Base-by-base conservation (phyloP, 2,797 vertebrate genomes). In the Ptychobarbus kaznakovi region DNA sequence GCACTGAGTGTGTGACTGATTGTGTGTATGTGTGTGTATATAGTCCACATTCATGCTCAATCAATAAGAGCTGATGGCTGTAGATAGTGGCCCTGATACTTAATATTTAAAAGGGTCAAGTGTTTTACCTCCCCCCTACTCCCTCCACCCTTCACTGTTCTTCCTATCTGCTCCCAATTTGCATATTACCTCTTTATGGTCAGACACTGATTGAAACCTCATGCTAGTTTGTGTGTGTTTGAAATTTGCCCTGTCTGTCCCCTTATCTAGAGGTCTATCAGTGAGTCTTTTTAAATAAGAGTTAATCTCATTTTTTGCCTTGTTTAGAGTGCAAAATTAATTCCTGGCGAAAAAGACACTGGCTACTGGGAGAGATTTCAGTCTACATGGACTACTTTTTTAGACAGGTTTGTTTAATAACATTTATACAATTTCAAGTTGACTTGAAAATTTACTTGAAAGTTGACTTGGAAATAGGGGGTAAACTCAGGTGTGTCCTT, bases 51-150 rank as follows among this genome's bases (percentile, higher is more conserved):
- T 85, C 63, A 82, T 51, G 46, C 83, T 80, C 87, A 88, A 84
- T 86, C 88, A 89, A 85, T 86, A 73, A 86, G 76, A 86, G 80
- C 75, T 88, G 85, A 88, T 83, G 86, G 86, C 56, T 86, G 86
- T 86, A 90, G 84, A 92, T 92, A 89, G 88, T 83, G 86, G 87
- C 88, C 84, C 38, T 82, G 80, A 69, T 90, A 88, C 90, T 95
- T 91, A 93, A 93, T 93, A 93, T 94, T 93, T 92, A 93, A 94
- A 88, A 91, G 89, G 93, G 93, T 94, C 92, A 94, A 93, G 88
- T 89, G 73, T 86, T 8, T 38, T 80, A 84, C 84, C 86, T 58
- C 86, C 76, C 89, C 51, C 9, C 20, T 58, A 90, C 87, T 51
- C 83, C 22, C 51, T 38, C 58, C 42, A 44, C 66, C 77, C 35